Percentiles rank a stretch among this genome's conserved stretches.
These are phyloP conservation scores for Brachyhypopomus occidentalis DNA, from an alignment of 2,113 vertebrate genomes.

Conservation along the genomic window DNA sequence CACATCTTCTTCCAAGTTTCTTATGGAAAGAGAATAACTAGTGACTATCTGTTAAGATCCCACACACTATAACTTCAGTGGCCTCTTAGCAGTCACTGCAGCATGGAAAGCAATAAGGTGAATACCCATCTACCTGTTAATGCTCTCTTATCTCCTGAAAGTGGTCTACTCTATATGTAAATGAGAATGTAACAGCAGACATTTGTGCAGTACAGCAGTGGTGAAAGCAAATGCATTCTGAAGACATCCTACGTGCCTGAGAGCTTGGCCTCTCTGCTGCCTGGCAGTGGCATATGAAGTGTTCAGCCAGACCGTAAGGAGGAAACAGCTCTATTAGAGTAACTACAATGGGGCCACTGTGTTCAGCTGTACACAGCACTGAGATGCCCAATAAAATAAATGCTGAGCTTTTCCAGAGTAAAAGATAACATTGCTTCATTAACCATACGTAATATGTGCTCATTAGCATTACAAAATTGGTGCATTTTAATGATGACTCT, in stretches of 20 bases:
- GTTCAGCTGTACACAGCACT: no score
- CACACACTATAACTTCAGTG: not conserved
- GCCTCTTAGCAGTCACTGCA: not conserved
- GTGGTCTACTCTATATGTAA: slow-evolving; percentile 6
- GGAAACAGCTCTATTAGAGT: no score
- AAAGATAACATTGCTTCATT: no score
- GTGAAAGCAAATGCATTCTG: not conserved
- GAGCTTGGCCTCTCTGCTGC: not conserved
- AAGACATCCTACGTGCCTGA: not conserved
- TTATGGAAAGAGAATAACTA: not conserved
- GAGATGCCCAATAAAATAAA: no score
- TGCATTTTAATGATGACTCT: no score
- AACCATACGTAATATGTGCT: no score
- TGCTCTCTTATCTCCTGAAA: not conserved
- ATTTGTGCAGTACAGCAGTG: not conserved
- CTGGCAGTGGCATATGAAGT: no score
- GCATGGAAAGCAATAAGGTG: slow-evolving; percentile 10
- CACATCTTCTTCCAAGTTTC: not conserved
- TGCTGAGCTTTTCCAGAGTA: no score
- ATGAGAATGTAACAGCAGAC: slow-evolving; percentile 5
- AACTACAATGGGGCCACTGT: no score
- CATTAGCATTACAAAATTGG: no score
- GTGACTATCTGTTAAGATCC: not conserved
- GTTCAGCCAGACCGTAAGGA: no score
- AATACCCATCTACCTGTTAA: not conserved